Percentiles rank a stretch among this genome's conserved stretches.
phyloP scores from a whole-genome alignment of 2,797 vertebrate genomes.

The Champsocephalus esox region DNA sequence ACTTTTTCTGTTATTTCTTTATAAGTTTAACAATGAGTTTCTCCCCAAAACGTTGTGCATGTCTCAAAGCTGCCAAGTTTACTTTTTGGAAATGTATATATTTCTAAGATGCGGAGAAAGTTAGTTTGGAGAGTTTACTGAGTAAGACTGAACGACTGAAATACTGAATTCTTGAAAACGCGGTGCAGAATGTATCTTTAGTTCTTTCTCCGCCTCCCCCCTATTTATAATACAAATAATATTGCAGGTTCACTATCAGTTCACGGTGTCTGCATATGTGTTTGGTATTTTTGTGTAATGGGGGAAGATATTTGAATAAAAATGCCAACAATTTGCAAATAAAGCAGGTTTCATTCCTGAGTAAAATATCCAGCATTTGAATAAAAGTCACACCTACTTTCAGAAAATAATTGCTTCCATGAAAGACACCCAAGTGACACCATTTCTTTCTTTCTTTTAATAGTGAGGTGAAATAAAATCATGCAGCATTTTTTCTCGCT shows the following conservation, averaged over 20 bases:
- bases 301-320: constrained; percentile 48
- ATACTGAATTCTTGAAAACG: constrained; percentile 19
- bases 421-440: constrained; percentile 13
- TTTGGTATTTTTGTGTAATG: constrained; percentile 2
- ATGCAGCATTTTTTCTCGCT: constrained; percentile 1
- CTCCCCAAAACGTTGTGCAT: constrained; percentile 14
- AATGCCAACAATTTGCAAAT: constrained; percentile 34
- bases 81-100: constrained; percentile 17
- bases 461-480: not conserved
- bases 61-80: constrained; percentile 15
- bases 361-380: constrained; percentile 43
- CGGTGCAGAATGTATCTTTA: constrained; percentile 18
- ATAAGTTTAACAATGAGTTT: not conserved
- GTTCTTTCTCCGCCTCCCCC: not conserved
- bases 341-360: constrained; percentile 37
- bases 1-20: no score
- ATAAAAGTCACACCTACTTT: constrained; percentile 28
- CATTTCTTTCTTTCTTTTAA: constrained; percentile 10
- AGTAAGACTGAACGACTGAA: constrained; percentile 12
- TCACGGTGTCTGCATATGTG: constrained; percentile 16
- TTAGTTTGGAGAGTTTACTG: constrained; percentile 24
- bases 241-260: constrained; percentile 41
- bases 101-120: constrained; percentile 23
- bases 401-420: constrained; percentile 46
- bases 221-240: constrained; percentile 45